A percentile compares a stretch with the other conserved stretches of the same genome.
These are phyloP conservation scores for Pseudopleuronectes americanus DNA, from an alignment of 2,797 vertebrate species.

Conservation along the genomic window DNA sequence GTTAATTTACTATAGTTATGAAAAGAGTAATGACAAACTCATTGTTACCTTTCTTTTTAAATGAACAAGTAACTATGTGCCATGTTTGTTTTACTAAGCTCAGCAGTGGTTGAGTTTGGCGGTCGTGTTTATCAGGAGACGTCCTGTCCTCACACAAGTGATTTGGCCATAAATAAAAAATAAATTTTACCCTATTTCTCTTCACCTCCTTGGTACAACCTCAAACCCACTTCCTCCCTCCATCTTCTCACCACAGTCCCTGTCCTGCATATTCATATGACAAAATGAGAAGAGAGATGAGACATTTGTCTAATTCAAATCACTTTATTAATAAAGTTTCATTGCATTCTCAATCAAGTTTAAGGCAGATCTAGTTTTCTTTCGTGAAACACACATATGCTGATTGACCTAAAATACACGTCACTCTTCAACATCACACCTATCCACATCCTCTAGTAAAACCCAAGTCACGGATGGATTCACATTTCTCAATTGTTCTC, in stretches of 20 bases:
- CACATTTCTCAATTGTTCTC: conserved; percentile 24
- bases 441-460: conserved; percentile 20
- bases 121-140: no score
- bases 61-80: neutral
- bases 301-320: conserved; percentile 50
- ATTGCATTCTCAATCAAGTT: conserved; percentile 67
- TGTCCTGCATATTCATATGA: no score
- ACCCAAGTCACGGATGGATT: conserved; percentile 48
- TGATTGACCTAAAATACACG: conserved; percentile 53
- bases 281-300: neutral
- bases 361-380: conserved; percentile 65
- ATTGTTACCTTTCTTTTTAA: no score
- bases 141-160: no score
- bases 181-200: no score
- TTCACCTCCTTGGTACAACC: neutral
- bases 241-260: neutral
- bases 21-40: no score
- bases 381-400: conserved; percentile 47
- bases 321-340: conserved; percentile 78
- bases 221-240: neutral
- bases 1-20: no score
- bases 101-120: no score
- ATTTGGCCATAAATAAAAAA: no score
- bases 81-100: no score
- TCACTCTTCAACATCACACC: conserved; percentile 42